phyloP scores from a whole-genome alignment of 1,140 invertebrate species.

The Homarus americanus region DNA sequence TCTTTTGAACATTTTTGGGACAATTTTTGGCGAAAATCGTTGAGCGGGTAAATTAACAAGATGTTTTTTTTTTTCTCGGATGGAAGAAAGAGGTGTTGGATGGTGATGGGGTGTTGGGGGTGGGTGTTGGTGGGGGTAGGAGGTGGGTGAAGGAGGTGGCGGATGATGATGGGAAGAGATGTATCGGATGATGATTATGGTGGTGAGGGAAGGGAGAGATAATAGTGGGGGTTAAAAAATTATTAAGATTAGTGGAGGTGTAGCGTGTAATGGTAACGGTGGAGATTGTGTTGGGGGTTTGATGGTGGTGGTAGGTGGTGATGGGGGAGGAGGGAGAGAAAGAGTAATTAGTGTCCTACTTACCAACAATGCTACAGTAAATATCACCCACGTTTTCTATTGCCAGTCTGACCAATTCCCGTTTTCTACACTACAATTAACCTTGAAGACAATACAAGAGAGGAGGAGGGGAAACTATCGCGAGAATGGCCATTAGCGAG shows the following conservation, averaged over 20 bases:
- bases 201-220: too few relatives aligned
- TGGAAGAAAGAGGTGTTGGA: neutral
- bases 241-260: too few relatives aligned
- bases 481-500: neutral
- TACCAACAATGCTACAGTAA: neutral
- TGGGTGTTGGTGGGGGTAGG: too few relatives aligned
- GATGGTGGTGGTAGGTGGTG: neutral
- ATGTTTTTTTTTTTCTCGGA: neutral
- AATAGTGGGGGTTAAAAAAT: too few relatives aligned
- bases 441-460: neutral
- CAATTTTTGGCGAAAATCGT: neutral
- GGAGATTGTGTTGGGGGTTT: too few relatives aligned
- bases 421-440: neutral
- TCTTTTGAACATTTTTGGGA: neutral
- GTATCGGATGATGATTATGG: too few relatives aligned
- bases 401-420: neutral
- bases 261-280: too few relatives aligned
- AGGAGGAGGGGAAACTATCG: neutral
- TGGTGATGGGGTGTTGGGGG: too few relatives aligned
- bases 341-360: neutral
- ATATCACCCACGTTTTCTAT: neutral
- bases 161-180: too few relatives aligned
- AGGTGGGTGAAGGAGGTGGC: too few relatives aligned
- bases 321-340: too few relatives aligned
- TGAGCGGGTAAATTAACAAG: neutral